Base-by-base conservation (phyloP, 37 sponge, comb jelly and placozoan species). In the Chondrilla cf. caribensis region DNA sequence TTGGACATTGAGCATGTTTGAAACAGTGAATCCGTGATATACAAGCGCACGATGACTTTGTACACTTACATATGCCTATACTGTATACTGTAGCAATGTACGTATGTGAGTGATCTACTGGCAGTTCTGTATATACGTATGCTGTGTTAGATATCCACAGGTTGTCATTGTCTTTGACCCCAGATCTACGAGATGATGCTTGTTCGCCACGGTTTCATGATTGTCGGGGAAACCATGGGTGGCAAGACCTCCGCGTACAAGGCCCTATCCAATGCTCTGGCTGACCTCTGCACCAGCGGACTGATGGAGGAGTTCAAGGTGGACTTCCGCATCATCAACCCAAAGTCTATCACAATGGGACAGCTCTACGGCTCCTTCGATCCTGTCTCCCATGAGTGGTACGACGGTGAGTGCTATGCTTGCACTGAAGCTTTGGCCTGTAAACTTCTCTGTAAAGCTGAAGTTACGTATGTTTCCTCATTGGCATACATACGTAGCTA, bases 171-270 rank as follows among this genome's bases (percentile, higher is more conserved):
- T 64, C 18, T 7, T 29, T 64, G 31, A 64, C 14, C 51, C 0
- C 86, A 96, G 94, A 90, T 98, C 3, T 98, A 95, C 70, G 99
- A 98, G 89, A 98, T 98, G 99, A 98, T 98, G 96, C 78, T 98
- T 60, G 99, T 98, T 0, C 87, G 99, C 18, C 99, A 98, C 64
- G 99, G 99, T 14, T 98, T 98, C 84, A 98, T 98, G 99, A 93
- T 98, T 8, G 99, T 98, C 0, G 99, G 99, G 0, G 99, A 95
- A 18, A 85, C 94, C 26, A 87, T 98, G 94, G 96, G 94, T 38
- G 99, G 99, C 7, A 98, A 98, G 84, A 93, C 92, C 14, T 84
- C 87, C n/a, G 99, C 99, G 39, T 95, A 84, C 60, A 82, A 95
- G 89, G 94, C 91, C 8, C 94, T 98, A 17, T 90, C 99, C 0